A percentile compares a stretch with the other conserved stretches of the same genome.
Evolutionary conservation across 1,140 invertebrate species (phyloP).

Genomic region (Temnothorax longispinosus): DNA sequence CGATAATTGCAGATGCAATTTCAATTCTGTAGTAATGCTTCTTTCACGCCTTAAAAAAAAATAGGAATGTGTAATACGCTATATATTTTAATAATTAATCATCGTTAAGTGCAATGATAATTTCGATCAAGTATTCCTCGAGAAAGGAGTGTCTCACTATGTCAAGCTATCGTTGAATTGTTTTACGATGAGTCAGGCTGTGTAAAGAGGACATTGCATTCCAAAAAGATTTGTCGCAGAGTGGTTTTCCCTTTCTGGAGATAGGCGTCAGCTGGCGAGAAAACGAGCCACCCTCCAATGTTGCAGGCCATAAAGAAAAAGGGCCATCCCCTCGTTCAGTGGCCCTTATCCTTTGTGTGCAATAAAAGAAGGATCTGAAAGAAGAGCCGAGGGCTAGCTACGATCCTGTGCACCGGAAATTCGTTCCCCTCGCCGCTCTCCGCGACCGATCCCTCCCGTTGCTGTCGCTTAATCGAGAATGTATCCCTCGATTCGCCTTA

Average conservation of each 20-base stretch:
- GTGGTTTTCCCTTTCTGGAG: constrained; percentile 21
- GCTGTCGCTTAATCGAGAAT: constrained; percentile 61
- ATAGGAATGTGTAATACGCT: neutral
- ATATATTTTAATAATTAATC: neutral
- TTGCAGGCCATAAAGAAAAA: constrained; percentile 30
- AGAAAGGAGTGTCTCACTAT: neutral
- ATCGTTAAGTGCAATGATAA: neutral
- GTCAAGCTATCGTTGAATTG: neutral
- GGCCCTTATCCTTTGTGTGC: constrained; percentile 63
- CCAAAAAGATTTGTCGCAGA: constrained; percentile 13
- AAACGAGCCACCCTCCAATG: constrained; percentile 37
- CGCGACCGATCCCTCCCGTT: constrained; percentile 35
- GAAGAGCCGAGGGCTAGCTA: constrained; percentile 62
- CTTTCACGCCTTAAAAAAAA: neutral
- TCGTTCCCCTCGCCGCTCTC: constrained; percentile 38
- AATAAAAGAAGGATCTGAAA: constrained; percentile 57
- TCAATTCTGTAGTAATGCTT: neutral
- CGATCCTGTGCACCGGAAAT: constrained; percentile 74
- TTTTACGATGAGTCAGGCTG: neutral
- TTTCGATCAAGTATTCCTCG: neutral
- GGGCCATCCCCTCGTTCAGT: constrained; percentile 10
- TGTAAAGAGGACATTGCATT: neutral
- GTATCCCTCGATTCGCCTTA: constrained; percentile 27
- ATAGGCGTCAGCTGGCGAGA: constrained; percentile 71
- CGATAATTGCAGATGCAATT: neutral